Evolutionary conservation across 2,113 vertebrate genomes (phyloP).

Genomic region (Onychorhynchus coronatus): DNA sequence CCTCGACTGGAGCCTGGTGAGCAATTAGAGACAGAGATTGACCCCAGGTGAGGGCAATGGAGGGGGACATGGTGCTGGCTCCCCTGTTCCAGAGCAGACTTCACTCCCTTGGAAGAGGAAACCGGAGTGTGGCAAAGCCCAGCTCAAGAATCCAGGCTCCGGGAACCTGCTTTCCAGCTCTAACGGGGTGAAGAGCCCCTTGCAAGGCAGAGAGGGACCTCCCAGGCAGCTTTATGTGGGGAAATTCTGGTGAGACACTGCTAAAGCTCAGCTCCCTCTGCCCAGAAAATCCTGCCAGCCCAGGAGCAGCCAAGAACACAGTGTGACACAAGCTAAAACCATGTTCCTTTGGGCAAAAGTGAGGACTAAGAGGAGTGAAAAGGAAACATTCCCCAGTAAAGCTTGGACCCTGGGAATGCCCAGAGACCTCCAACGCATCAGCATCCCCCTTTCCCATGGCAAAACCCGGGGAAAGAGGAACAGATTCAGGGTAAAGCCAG

Average conservation of each 20-base stretch:
- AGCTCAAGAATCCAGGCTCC: neutral
- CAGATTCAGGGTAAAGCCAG: neutral
- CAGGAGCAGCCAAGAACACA: neutral
- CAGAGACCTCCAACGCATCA: neutral
- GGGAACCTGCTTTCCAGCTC: accelerated
- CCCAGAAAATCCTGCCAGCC: neutral
- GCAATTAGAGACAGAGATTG: neutral
- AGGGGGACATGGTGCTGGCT: neutral
- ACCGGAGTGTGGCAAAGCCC: neutral
- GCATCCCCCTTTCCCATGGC: accelerated
- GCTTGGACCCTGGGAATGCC: neutral
- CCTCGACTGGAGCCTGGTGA: neutral
- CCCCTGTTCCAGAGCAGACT: neutral
- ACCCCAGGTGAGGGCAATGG: neutral
- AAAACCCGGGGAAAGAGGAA: neutral
- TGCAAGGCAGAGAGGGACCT: neutral
- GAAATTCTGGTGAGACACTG: accelerated
- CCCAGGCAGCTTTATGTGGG: neutral
- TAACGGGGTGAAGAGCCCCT: accelerated
- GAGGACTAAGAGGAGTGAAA: accelerated
- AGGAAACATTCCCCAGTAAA: neutral
- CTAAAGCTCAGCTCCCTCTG: neutral
- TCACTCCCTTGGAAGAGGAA: neutral
- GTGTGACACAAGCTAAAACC: neutral
- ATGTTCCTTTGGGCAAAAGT: neutral